Percentiles rank a stretch among this genome's conserved stretches.
Evolutionary conservation across 2,888 invertebrate genomes (phyloP).

Genomic region (Hydropsyche betteni): DNA sequence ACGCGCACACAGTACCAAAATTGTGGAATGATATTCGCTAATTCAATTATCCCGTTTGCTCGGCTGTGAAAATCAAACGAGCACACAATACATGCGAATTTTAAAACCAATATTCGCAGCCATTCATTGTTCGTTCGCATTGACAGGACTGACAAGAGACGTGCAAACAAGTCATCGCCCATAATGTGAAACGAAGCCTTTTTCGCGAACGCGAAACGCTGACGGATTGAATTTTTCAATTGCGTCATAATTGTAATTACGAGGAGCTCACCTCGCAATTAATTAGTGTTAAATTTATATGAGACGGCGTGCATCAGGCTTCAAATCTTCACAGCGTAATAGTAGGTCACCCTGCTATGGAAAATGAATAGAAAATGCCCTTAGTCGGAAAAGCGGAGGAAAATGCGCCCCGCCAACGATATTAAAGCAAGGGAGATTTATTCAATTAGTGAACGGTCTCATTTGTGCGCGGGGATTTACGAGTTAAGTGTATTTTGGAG

Average conservation of each 20-base stretch:
- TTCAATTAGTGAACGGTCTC: constrained; percentile 48
- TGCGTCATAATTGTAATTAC: too few species aligned
- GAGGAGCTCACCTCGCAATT: constrained; percentile 3
- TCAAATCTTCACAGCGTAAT: constrained; percentile 14
- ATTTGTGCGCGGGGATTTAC: constrained; percentile 47
- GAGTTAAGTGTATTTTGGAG: constrained; percentile 45
- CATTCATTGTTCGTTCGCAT: neutral
- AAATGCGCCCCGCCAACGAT: constrained; percentile 35
- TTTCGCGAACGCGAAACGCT: too few species aligned
- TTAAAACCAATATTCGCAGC: constrained; percentile 4
- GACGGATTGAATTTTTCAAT: too few species aligned
- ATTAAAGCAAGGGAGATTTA: constrained; percentile 49
- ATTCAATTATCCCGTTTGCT: constrained; percentile 20
- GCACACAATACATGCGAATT: neutral
- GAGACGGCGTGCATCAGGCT: constrained; percentile 30
- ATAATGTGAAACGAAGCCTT: too few species aligned
- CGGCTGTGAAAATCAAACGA: constrained; percentile 12
- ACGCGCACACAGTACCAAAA: neutral
- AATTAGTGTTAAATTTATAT: constrained; percentile 19
- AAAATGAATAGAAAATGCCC: constrained; percentile 30
- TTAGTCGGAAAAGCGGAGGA: constrained; percentile 5
- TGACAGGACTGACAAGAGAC: too few species aligned
- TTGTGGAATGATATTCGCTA: neutral
- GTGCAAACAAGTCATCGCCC: too few species aligned
- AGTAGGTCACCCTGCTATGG: constrained; percentile 6